Conservation (phyloP, 2,888 invertebrate genomes). For the Lithosia quadra region DNA sequence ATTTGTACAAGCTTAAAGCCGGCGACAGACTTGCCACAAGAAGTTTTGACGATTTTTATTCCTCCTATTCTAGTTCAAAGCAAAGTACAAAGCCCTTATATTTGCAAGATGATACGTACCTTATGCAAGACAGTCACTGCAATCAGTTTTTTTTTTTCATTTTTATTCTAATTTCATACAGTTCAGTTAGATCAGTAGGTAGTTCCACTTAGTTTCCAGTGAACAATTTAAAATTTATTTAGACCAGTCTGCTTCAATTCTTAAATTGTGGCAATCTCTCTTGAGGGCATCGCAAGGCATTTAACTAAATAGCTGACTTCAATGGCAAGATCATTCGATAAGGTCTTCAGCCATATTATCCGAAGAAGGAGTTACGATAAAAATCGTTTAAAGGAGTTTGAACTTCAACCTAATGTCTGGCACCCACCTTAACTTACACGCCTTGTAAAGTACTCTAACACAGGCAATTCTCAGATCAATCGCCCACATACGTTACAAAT, state of each 20-base stretch:
- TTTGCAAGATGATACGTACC: not conserved
- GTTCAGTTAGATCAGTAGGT: too few relatives aligned
- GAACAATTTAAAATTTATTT: too few relatives aligned
- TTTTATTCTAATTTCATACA: too few relatives aligned
- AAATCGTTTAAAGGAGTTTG: not conserved
- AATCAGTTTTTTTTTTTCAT: too few relatives aligned
- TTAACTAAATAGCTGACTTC: too few relatives aligned
- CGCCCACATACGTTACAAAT: conserved; percentile 17
- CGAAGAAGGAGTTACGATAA: not conserved
- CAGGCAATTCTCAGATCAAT: conserved; percentile 26
- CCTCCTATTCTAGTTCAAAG: not conserved
- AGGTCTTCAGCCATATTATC: too few relatives aligned
- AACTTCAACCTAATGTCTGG: conserved; percentile 6
- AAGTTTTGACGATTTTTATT: not conserved
- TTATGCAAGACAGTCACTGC: not conserved
- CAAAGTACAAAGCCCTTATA: not conserved
- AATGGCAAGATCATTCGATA: too few relatives aligned
- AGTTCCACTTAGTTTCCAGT: too few relatives aligned
- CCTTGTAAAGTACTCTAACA: conserved; percentile 34
- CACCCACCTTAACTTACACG: not conserved
- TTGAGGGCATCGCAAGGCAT: too few relatives aligned
- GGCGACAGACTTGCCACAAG: not conserved
- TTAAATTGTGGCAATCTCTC: too few relatives aligned
- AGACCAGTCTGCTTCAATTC: too few relatives aligned
- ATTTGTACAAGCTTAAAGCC: conserved; percentile 33